Conservation (phyloP, 1,140 invertebrate genomes). For the Drosophila ironensis region DNA sequence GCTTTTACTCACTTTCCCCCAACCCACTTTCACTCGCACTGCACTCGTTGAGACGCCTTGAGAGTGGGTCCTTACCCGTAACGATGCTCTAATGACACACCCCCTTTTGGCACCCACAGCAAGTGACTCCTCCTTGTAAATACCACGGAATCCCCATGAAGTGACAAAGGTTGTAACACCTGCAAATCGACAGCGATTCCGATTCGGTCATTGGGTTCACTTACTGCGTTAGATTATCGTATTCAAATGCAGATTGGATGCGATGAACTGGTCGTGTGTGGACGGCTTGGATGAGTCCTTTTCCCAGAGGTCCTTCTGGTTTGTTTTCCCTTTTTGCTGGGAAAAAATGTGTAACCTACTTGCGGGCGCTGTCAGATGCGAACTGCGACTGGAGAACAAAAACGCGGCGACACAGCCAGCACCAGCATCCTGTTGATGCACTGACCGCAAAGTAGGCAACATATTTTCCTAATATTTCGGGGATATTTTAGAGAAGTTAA, state of each 20-base stretch:
- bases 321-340: constrained; percentile 18
- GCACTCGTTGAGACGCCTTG: constrained; percentile 10
- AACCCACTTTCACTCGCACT: not conserved
- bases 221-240: not conserved
- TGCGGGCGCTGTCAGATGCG: constrained; percentile 64
- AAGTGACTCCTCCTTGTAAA: too few species aligned
- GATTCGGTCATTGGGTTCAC: not conserved
- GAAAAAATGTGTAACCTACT: constrained; percentile 75
- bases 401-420: constrained; percentile 8
- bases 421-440: constrained; percentile 48
- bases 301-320: not conserved
- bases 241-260: not conserved
- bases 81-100: constrained; percentile 12
- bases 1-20: constrained; percentile 1
- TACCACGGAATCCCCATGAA: not conserved
- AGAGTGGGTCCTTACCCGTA: not conserved
- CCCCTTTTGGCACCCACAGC: not conserved
- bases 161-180: not conserved
- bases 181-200: not conserved
- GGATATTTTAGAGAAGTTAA: too few species aligned
- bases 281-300: not conserved
- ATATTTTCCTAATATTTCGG: too few species aligned
- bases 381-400: constrained; percentile 51
- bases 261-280: not conserved
- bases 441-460: constrained; percentile 1